Evolutionary conservation across 2,113 vertebrate genomes (phyloP).

Genomic region (Boulengerochromis microlepis): DNA sequence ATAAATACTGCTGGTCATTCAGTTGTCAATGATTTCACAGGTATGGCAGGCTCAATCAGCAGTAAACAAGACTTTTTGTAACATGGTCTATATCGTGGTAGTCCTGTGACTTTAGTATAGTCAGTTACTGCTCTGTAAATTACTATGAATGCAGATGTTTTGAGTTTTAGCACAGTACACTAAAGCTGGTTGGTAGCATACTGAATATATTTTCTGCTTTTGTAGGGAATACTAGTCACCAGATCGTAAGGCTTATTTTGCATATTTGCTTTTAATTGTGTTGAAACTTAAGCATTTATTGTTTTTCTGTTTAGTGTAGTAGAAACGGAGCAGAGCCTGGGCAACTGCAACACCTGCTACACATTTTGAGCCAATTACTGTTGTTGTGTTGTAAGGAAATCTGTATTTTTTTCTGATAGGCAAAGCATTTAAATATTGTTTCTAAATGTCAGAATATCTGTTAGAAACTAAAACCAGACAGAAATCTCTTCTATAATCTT

Average conservation of each 20-base stretch:
- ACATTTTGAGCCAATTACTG: not conserved
- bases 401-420: not conserved
- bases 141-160: not conserved
- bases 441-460: not conserved
- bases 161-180: not conserved
- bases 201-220: not conserved
- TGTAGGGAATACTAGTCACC: not conserved
- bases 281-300: not conserved
- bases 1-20: constrained; percentile 41
- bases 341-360: not conserved
- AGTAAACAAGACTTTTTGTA: not conserved
- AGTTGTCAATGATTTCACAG: not conserved
- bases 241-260: not conserved
- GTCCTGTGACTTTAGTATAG: not conserved
- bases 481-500: not conserved
- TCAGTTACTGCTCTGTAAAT: not conserved
- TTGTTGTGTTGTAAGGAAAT: not conserved
- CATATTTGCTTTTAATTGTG: not conserved
- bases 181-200: not conserved
- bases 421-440: not conserved
- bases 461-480: not conserved
- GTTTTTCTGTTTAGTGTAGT: not conserved
- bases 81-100: not conserved
- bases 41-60: not conserved
- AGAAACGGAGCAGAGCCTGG: not conserved